Evolutionary conservation across 2,113 vertebrate species (phyloP).

Genomic region (Salminus brasiliensis): DNA sequence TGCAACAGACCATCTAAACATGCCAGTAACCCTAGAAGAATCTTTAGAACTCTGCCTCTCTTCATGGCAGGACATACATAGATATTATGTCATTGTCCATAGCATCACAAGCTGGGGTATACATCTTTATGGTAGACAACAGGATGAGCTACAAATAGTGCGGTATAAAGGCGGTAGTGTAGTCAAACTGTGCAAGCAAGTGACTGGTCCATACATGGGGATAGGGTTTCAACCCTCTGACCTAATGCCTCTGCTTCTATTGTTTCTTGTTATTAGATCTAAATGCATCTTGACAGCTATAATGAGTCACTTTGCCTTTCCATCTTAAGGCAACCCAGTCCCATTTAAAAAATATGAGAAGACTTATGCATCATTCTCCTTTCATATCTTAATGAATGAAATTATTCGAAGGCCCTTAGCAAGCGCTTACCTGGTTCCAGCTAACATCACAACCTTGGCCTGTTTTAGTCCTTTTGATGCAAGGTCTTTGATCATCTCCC

Average conservation of each 20-base stretch:
- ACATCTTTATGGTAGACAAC: slow-evolving; percentile 61
- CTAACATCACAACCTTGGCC: slow-evolving; percentile 81
- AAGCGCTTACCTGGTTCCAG: slow-evolving; percentile 79
- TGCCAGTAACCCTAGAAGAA: slow-evolving; percentile 61
- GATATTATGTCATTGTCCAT: slow-evolving; percentile 62
- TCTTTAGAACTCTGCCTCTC: slow-evolving; percentile 40
- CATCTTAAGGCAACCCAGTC: background rate
- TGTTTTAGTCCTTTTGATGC: slow-evolving; percentile 80
- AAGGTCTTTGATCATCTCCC: slow-evolving; percentile 83
- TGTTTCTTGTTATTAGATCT: slow-evolving; percentile 43
- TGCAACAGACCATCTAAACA: slow-evolving; percentile 31
- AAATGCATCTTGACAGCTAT: slow-evolving; percentile 33
- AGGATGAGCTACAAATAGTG: slow-evolving; percentile 63
- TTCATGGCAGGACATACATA: slow-evolving; percentile 60
- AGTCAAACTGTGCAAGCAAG: slow-evolving; percentile 15
- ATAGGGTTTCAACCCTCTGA: slow-evolving; percentile 42
- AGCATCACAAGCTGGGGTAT: slow-evolving; percentile 43
- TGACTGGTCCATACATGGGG: slow-evolving; percentile 31
- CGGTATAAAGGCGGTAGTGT: slow-evolving; percentile 29
- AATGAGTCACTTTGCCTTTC: slow-evolving; percentile 2
- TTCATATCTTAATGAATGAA: too few relatives aligned
- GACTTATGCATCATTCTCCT: background rate
- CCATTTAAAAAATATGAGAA: background rate
- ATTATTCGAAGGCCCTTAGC: background rate
- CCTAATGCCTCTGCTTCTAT: slow-evolving; percentile 35